A percentile compares a stretch with the other conserved stretches of the same genome.
Evolutionary conservation across 2,888 invertebrate genomes (phyloP).

Genomic region (Mayetiola destructor): DNA sequence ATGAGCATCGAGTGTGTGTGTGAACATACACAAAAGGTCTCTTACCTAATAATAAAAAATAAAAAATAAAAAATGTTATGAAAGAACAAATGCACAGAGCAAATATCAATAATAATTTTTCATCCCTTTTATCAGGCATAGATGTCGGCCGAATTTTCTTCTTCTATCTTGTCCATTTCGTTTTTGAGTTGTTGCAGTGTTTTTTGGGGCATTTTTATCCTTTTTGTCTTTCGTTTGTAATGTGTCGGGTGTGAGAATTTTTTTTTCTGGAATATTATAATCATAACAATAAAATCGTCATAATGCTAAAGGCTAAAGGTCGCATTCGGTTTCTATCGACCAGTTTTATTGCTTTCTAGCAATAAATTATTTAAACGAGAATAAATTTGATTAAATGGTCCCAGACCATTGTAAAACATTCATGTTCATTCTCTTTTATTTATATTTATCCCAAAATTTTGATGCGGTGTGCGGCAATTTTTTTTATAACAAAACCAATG

Average conservation of each 20-base stretch:
- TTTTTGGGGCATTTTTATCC: not conserved
- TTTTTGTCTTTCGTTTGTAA: not conserved
- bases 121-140: not conserved
- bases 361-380: slow-evolving; percentile 11
- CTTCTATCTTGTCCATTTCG: not conserved
- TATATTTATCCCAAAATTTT: no score
- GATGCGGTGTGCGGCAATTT: not conserved
- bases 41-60: no score
- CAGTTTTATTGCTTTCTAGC: slow-evolving; percentile 5
- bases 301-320: not conserved
- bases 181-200: not conserved
- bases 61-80: no score
- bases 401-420: not conserved
- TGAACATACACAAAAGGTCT: no score
- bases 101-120: slow-evolving; percentile 13
- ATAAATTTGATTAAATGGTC: slow-evolving; percentile 12
- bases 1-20: no score
- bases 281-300: not conserved
- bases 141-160: no score
- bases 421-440: not conserved
- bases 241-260: slow-evolving; percentile 6
- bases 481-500: slow-evolving; percentile 1
- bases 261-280: not conserved
- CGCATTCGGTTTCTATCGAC: not conserved
- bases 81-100: slow-evolving; percentile 2